phyloP scores from a whole-genome alignment of 2,797 vertebrate species.

The Rhynchonycteris naso region DNA sequence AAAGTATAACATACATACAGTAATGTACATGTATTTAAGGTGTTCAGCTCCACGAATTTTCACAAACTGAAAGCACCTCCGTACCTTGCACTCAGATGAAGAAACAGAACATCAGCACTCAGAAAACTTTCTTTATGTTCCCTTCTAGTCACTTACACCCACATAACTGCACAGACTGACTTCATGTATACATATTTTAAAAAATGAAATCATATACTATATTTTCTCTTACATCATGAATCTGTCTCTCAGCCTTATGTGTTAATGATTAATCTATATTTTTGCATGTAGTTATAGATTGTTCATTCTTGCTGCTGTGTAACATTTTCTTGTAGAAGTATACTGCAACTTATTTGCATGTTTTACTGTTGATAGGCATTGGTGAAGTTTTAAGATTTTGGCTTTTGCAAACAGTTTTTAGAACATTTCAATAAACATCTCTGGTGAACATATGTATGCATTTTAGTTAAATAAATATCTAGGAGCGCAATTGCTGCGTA shows the following conservation, averaged over 20 bases:
- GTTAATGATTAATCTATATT: neutral
- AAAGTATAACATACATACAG: neutral
- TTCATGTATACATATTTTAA: neutral
- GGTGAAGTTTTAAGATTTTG: neutral
- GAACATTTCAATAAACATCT: neutral
- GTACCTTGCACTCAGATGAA: neutral
- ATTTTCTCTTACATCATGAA: neutral
- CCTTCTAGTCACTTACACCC: neutral
- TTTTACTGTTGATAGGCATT: neutral
- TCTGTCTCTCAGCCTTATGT: neutral
- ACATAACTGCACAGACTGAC: neutral
- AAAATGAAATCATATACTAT: neutral
- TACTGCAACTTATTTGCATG: neutral
- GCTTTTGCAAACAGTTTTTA: neutral
- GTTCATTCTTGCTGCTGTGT: neutral
- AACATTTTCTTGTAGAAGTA: neutral
- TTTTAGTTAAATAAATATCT: neutral
- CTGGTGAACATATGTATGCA: neutral
- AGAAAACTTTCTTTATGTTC: neutral
- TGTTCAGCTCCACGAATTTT: neutral
- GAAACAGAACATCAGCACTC: neutral
- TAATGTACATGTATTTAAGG: neutral
- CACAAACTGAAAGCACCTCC: neutral
- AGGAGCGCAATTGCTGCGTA: neutral
- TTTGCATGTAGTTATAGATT: neutral